These are phyloP conservation scores for Chelonia mydas DNA, from an alignment of 2,797 vertebrate genomes.

Conservation along the genomic window DNA sequence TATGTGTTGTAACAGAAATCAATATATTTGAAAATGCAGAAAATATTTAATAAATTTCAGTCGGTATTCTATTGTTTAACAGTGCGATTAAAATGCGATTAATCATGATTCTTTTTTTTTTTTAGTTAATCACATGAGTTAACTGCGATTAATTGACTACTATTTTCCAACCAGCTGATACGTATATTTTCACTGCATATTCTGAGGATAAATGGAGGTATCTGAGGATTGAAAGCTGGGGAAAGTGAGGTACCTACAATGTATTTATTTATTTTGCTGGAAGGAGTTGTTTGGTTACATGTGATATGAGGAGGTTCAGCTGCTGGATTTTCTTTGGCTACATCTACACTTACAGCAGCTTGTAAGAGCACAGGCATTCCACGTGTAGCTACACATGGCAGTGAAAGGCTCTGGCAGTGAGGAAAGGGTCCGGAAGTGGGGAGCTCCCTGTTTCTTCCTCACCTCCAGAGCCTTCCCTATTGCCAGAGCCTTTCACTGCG, in stretches of 20 bases:
- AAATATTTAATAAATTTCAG: too few relatives aligned
- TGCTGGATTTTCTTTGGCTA: neutral
- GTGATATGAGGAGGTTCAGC: neutral
- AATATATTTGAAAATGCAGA: too few relatives aligned
- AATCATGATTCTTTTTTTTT: too few relatives aligned
- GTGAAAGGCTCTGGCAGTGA: neutral
- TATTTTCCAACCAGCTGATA: neutral
- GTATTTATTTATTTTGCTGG: accelerated
- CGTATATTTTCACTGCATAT: neutral
- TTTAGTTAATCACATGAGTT: too few relatives aligned
- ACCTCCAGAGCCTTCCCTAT: neutral
- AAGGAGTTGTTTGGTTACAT: neutral
- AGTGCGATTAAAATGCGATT: too few relatives aligned
- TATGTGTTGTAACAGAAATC: too few relatives aligned
- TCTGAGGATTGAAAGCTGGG: neutral
- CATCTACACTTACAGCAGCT: neutral
- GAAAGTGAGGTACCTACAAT: neutral
- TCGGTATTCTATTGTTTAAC: too few relatives aligned
- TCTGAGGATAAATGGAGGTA: neutral
- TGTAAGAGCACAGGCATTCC: neutral
- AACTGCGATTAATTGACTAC: neutral
- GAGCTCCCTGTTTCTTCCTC: neutral
- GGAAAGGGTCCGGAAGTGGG: neutral
- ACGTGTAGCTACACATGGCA: neutral
- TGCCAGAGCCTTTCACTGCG: neutral